Evolutionary conservation across 2,113 vertebrate genomes (phyloP), one percentile per base, ranked within the genome.

Genomic region (Salminus brasiliensis): DNA sequence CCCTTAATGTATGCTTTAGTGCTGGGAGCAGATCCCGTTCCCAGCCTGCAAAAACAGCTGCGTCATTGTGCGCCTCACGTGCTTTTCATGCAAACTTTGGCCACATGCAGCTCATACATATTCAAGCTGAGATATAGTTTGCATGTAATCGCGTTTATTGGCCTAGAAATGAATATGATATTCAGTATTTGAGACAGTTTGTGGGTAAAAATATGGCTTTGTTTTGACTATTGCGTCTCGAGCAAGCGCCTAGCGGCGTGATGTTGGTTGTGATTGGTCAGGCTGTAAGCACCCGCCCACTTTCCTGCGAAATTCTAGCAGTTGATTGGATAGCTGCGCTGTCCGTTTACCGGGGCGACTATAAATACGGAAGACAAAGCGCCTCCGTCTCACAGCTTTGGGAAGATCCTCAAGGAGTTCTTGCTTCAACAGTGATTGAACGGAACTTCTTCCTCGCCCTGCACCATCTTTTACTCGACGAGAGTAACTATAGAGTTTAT

Each of bases 381-480:
- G 0, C 0, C 11, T 0, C 21, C 36, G 16, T 27, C 52, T 76
- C 70, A 87, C 6, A 82, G 0, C 15, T 30, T 43, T 5, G 72
- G 74, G 80, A 75, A 81, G 30, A 47, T 16, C 0, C 0, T 0
- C 0, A 0, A 55, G 72, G 65, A 82, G 89, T 92, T 93, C 86
- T 92, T 93, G 92, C 89, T 94, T 95, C 95, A 95, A 95, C 94
- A 95, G 95, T 95, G 95, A 72, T 96, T 96, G 95, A 91, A 94
- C 94, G 93, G 94, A 94, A 85, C 91, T 83, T 86, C 86, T 83
- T 55, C 7, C 16, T 72, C 66, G 16, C 71, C 47, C 67, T 7
- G 15, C 21, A 9, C 23, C 16, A 7, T 10, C 5, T 7, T 23
- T 13, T 0, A 36, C 6, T 29, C 21, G 7, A 3, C 10, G 15